A percentile compares a stretch with the other conserved stretches of the same genome.
Evolutionary conservation across 2,797 vertebrate genomes (phyloP).

Genomic region (Todus mexicanus): DNA sequence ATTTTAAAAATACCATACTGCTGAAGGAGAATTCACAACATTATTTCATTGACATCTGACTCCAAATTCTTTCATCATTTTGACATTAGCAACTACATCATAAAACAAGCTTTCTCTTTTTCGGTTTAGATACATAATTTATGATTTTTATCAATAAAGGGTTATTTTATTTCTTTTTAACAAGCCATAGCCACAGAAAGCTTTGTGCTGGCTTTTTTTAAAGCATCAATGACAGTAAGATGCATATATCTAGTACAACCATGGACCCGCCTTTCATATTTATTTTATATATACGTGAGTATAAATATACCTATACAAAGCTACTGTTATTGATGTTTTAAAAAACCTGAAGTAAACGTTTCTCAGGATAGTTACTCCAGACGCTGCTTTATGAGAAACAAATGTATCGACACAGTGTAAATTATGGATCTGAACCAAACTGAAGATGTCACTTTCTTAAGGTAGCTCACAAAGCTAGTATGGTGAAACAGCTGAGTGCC

Average conservation of each 20-base stretch:
- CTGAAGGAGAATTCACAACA: neutral
- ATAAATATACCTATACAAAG: neutral
- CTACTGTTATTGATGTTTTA: neutral
- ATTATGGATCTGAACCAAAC: neutral
- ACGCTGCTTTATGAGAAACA: neutral
- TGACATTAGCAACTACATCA: constrained; percentile 3
- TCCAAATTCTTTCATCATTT: constrained; percentile 33
- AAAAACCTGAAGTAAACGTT: neutral
- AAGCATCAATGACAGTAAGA: neutral
- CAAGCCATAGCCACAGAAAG: neutral
- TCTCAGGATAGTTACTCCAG: neutral
- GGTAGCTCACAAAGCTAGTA: neutral
- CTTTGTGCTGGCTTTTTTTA: neutral
- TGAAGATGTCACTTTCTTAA: neutral
- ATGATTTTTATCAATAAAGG: constrained; percentile 48
- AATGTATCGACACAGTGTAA: fast-evolving
- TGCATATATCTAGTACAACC: neutral
- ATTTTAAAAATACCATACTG: neutral
- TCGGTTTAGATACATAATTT: constrained; percentile 33
- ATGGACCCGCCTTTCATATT: neutral
- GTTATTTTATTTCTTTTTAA: neutral
- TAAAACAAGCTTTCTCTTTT: neutral
- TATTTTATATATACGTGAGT: neutral
- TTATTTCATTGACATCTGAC: neutral
- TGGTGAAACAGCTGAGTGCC: fast-evolving